Evolutionary conservation across 1,140 invertebrate species (phyloP).

Genomic region (Sweltsa coloradensis): DNA sequence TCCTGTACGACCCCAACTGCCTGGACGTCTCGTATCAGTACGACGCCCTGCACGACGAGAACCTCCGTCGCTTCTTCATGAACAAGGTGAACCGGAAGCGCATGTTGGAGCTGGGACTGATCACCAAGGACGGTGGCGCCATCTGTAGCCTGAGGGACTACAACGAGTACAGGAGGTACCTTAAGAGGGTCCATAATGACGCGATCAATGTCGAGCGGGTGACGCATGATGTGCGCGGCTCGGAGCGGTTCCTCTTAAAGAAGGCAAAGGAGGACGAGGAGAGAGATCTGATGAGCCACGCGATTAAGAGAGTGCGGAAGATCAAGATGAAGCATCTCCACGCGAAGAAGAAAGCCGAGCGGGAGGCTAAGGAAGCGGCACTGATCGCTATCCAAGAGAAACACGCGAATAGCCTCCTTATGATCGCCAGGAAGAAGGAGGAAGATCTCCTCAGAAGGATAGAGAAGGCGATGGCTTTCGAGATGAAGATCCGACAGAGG

Average conservation of each 20-base stretch:
- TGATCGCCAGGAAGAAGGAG: too few species aligned
- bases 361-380: too few species aligned
- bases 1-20: constrained; percentile 26
- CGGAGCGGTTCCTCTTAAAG: neutral
- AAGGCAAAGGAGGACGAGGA: neutral
- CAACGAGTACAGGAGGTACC: constrained; percentile 28
- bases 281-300: too few species aligned
- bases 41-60: constrained; percentile 29
- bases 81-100: constrained; percentile 18
- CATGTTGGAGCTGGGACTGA: constrained; percentile 24
- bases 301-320: too few species aligned
- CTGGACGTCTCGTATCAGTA: constrained; percentile 23
- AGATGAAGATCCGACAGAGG: too few species aligned
- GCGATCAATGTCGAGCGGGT: constrained; percentile 10
- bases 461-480: too few species aligned
- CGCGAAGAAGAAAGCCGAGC: too few species aligned
- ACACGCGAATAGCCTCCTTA: too few species aligned
- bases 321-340: too few species aligned
- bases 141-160: constrained; percentile 28
- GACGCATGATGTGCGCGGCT: neutral
- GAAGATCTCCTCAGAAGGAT: too few species aligned
- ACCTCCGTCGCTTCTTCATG: constrained; percentile 25
- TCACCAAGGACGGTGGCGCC: constrained; percentile 25
- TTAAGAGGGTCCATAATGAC: constrained; percentile 24
- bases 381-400: too few species aligned